phyloP scores from a whole-genome alignment of 2,113 vertebrate species.

The Tyrannus savana region DNA sequence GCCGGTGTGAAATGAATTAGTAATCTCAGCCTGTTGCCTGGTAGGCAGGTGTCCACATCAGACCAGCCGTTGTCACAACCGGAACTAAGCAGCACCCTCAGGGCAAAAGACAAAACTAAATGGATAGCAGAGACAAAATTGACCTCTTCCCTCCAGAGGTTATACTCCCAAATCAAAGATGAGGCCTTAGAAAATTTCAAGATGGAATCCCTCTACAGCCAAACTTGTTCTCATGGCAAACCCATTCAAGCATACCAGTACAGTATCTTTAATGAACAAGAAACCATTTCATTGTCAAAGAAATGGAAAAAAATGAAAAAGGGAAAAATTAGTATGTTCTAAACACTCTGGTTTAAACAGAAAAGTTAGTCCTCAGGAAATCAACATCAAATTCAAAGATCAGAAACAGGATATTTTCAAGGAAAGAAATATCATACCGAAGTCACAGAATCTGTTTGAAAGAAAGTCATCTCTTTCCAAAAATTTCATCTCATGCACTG shows the following conservation, averaged over 20 bases:
- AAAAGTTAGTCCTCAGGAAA: neutral
- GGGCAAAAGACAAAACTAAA: neutral
- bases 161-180: neutral
- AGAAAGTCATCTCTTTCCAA: neutral
- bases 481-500: neutral
- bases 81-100: neutral
- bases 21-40: slow-evolving; percentile 28
- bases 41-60: slow-evolving; percentile 27
- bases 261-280: neutral
- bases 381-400: neutral
- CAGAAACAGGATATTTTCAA: neutral
- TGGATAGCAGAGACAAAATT: neutral
- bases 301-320: neutral
- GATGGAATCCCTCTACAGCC: neutral
- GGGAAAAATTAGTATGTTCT: neutral
- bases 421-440: neutral
- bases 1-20: slow-evolving; percentile 37
- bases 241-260: neutral
- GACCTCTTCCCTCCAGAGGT: neutral
- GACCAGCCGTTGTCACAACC: neutral
- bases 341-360: neutral
- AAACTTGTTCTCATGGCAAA: neutral
- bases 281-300: neutral
- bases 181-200: neutral
- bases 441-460: neutral